Conservation (phyloP, 2,797 vertebrate genomes). For the Lepilemur septentrionalis region DNA sequence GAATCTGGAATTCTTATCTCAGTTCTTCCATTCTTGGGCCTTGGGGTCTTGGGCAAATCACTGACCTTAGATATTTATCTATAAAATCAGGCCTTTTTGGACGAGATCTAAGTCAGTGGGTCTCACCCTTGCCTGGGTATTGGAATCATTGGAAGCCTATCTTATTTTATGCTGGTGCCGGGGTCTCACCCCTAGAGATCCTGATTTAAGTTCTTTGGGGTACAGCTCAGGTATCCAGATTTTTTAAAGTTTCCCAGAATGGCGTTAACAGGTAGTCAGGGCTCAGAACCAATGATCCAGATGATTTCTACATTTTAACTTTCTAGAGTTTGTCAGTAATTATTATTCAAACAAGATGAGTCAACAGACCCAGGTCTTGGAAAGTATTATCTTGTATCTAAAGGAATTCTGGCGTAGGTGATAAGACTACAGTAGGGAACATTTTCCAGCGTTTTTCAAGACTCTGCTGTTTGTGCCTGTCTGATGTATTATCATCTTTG, state of each 20-base stretch:
- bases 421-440: not conserved
- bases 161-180: not conserved
- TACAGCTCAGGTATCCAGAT: not conserved
- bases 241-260: not conserved
- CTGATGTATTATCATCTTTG: not conserved
- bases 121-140: not conserved
- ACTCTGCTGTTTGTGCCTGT: not conserved
- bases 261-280: not conserved
- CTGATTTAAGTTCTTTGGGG: not conserved
- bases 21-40: not conserved
- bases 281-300: not conserved
- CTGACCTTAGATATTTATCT: not conserved
- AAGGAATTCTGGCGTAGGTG: not conserved
- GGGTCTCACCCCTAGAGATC: not conserved
- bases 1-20: not conserved
- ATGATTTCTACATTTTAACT: not conserved
- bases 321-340: not conserved
- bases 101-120: not conserved
- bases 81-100: not conserved
- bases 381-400: not conserved
- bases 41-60: not conserved
- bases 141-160: not conserved
- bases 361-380: not conserved
- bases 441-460: not conserved
- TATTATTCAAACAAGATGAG: constrained; percentile 22